Evolutionary conservation across 1,140 invertebrate genomes (phyloP), one percentile per base, ranked within the genome.

Genomic region (Apocrypta bakeri): DNA sequence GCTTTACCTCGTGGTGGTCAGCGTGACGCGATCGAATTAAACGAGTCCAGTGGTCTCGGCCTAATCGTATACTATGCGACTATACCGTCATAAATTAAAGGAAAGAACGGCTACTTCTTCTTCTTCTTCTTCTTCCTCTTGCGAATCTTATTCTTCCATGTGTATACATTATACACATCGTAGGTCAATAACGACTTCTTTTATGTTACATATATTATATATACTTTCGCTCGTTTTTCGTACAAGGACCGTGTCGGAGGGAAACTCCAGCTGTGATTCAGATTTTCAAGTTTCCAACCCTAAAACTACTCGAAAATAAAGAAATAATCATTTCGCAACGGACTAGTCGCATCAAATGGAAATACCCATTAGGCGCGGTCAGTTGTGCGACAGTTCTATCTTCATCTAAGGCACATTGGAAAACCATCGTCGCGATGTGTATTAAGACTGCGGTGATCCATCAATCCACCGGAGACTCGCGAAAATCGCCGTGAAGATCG

Each of bases 1-100:
- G 21, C 14, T n/a, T 33, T 42, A 11, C 4, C 17, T 24, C 31
- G 25, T 14, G 37, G 21, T 56, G 42, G 48, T 40, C 42, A 61
- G 73, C 74, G 74, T 77, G 66, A 82, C 66, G 74, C 42, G 48
- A 77, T 82, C 71, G 75, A 77, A 82, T 82, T 82, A 82, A 82
- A 40, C n/a, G 33, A 61, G 69, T 25, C 37, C 40, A 17, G 31
- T 40, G 27, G 8, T 77, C 40, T 69, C 14, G 24, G 25, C 48
- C 40, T 61, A 61, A 75, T 29, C 73, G 48, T 14, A 21, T n/a
- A 40, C 42, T 14, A 73, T 42, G 37, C 33, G 4, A 33, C 3
- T 25, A 31, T 25, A 8, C n/a, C 4, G 25, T 61, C 73, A 61
- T 75, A 75, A 75, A 75, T 75, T 75, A 61, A 27, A 24, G 21